Evolutionary conservation across 2,113 vertebrate genomes (phyloP).

Genomic region (Talpa occidentalis): DNA sequence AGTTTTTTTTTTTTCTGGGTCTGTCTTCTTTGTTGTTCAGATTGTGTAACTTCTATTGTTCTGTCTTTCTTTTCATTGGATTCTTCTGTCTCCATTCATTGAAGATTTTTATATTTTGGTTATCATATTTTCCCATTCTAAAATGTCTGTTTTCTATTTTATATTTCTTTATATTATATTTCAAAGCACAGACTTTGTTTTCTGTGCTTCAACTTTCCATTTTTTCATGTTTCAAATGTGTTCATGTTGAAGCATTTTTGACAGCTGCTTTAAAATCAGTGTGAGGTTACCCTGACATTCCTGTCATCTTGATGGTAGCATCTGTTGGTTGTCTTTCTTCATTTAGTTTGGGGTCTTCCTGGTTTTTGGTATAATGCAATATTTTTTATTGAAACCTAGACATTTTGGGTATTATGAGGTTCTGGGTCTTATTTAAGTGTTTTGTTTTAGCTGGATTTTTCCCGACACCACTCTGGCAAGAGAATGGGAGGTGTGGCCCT

Average conservation of each 20-base stretch:
- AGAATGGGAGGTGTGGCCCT: neutral
- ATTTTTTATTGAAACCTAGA: neutral
- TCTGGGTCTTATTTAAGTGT: neutral
- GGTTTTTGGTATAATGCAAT: neutral
- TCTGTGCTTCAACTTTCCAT: neutral
- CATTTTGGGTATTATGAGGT: neutral
- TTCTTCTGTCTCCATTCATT: neutral
- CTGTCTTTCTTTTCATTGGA: neutral
- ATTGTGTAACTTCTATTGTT: neutral
- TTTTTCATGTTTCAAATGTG: neutral
- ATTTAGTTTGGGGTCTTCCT: neutral
- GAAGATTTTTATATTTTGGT: neutral
- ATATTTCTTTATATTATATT: neutral
- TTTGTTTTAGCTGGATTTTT: neutral
- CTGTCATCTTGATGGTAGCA: neutral
- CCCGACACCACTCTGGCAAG: neutral
- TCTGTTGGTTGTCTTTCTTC: neutral
- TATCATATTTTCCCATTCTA: neutral
- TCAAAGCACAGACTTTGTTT: neutral
- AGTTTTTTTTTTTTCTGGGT: neutral
- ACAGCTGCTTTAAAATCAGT: neutral
- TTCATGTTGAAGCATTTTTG: neutral
- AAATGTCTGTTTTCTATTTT: neutral
- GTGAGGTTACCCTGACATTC: neutral
- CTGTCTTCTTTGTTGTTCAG: neutral